These are phyloP conservation scores for Colius striatus DNA, from an alignment of 2,113 vertebrate species.

Conservation along the genomic window DNA sequence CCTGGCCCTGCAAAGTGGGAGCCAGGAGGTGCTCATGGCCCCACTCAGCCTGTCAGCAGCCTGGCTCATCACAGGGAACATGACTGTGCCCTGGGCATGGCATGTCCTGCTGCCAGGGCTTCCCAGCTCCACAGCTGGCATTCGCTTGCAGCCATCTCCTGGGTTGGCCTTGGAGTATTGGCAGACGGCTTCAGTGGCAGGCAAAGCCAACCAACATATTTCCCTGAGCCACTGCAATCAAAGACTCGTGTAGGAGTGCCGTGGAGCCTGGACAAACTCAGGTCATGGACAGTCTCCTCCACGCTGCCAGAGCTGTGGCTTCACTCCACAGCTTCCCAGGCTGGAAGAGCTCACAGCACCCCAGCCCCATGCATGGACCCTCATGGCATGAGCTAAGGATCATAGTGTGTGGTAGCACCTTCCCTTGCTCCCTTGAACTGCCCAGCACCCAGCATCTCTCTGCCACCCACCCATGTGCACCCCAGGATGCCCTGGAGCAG, in stretches of 20 bases:
- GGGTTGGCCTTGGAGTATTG: neutral
- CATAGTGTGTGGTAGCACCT: too few relatives aligned
- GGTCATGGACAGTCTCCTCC: neutral
- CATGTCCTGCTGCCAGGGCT: neutral
- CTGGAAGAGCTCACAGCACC: neutral
- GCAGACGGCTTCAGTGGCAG: neutral
- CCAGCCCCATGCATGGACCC: rapidly evolving
- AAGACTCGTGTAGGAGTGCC: neutral
- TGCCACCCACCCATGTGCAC: rapidly evolving
- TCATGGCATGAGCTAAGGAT: rapidly evolving
- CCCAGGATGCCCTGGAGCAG: neutral
- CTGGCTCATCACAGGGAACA: rapidly evolving
- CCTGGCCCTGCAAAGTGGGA: neutral
- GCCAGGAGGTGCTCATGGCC: neutral
- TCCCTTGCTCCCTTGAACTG: rapidly evolving
- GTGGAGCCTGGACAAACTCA: neutral
- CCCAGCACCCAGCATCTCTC: neutral
- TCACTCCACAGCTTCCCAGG: neutral
- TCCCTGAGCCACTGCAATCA: neutral
- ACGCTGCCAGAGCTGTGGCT: neutral
- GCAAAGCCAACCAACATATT: neutral
- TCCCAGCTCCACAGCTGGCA: neutral
- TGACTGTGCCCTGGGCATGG: neutral
- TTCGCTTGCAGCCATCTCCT: neutral
- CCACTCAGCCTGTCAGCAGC: rapidly evolving